phyloP scores from a whole-genome alignment of 2,113 vertebrate species.

The Halichoerus grypus region DNA sequence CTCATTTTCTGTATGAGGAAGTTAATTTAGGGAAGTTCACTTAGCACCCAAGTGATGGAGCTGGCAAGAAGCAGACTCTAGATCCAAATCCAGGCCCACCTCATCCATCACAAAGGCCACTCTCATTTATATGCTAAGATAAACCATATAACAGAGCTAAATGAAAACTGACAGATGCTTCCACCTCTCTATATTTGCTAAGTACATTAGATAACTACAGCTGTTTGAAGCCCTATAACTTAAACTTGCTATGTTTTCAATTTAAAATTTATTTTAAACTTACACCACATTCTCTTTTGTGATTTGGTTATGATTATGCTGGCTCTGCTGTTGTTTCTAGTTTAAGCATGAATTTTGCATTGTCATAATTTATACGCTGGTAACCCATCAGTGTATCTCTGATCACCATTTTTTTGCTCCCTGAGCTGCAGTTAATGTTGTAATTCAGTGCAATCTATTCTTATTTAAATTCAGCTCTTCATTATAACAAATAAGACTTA shows the following conservation, averaged over 20 bases:
- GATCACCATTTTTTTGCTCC: background rate
- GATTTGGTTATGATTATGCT: background rate
- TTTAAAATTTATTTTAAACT: background rate
- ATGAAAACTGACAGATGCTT: background rate
- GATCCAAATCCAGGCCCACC: background rate
- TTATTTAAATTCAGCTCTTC: background rate
- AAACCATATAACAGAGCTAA: background rate
- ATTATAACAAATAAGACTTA: background rate
- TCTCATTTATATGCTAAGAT: background rate
- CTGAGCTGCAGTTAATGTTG: background rate
- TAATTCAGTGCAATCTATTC: background rate
- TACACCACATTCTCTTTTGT: background rate
- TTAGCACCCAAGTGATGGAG: background rate
- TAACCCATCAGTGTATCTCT: background rate
- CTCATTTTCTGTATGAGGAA: background rate
- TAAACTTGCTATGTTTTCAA: background rate
- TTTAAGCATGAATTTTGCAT: background rate
- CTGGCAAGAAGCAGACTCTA: background rate
- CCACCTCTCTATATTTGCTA: background rate
- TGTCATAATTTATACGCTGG: background rate
- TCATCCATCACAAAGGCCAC: background rate
- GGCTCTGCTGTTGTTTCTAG: background rate
- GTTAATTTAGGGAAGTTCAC: background rate
- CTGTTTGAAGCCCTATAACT: background rate
- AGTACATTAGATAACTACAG: background rate